Percentiles rank a stretch among this genome's conserved stretches.
Evolutionary conservation across 2,797 vertebrate species (phyloP).

Genomic region (Lepus oiostolus): DNA sequence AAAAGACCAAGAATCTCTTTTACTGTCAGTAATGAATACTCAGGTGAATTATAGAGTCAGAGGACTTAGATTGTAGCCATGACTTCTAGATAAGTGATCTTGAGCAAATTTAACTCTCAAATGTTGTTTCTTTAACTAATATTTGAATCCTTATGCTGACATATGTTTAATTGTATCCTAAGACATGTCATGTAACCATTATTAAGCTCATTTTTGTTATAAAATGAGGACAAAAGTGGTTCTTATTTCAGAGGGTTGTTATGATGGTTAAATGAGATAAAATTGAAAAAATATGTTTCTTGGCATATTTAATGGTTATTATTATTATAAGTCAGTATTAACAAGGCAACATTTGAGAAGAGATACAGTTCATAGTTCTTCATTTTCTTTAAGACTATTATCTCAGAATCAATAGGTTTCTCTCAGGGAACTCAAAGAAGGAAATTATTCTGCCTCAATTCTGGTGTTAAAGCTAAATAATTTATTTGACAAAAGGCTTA

Average conservation of each 20-base stretch:
- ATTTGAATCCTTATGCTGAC: background rate
- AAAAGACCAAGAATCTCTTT: background rate
- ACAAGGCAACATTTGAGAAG: background rate
- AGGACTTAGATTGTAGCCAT: background rate
- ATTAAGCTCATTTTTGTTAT: background rate
- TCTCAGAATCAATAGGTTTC: background rate
- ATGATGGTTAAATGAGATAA: background rate
- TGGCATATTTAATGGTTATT: background rate
- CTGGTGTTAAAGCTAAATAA: background rate
- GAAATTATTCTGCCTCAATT: background rate
- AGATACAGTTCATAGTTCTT: background rate
- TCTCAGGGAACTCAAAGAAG: slow-evolving; percentile 22
- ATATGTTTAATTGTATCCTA: background rate
- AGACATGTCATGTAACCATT: background rate
- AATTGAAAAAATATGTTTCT: background rate
- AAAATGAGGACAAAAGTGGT: slow-evolving; percentile 12
- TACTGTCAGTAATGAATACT: background rate
- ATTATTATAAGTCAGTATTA: background rate
- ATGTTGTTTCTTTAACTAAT: background rate
- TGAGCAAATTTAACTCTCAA: background rate
- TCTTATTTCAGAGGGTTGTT: background rate
- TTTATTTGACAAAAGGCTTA: background rate
- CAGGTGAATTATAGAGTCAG: background rate
- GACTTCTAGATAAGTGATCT: background rate
- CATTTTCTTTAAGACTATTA: background rate